phyloP scores from a whole-genome alignment of 2,797 vertebrate species.

The Furcifer pardalis region DNA sequence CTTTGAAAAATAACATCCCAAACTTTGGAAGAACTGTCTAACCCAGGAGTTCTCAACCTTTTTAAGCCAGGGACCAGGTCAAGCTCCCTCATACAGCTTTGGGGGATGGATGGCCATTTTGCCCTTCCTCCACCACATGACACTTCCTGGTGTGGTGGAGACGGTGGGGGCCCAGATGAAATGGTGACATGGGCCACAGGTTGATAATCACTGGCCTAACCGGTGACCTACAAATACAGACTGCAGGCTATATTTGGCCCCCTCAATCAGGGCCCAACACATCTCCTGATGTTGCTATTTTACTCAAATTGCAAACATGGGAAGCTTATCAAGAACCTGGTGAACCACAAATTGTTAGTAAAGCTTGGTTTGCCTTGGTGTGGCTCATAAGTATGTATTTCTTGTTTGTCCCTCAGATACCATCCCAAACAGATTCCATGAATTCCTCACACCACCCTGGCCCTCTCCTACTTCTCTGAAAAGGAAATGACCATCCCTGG shows the following conservation, averaged over 20 bases:
- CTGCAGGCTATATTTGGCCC: background rate
- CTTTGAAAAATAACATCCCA: too few relatives aligned
- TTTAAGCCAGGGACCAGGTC: too few relatives aligned
- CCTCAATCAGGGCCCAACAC: background rate
- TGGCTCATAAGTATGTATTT: background rate
- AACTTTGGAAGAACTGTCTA: background rate
- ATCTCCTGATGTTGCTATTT: background rate
- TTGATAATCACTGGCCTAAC: too few relatives aligned
- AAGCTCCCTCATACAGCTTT: too few relatives aligned
- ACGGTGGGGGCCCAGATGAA: too few relatives aligned
- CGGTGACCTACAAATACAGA: background rate
- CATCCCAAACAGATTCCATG: background rate
- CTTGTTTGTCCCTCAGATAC: background rate
- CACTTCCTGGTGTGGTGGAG: too few relatives aligned
- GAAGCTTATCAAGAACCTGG: background rate
- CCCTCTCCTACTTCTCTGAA: background rate
- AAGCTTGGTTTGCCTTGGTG: background rate
- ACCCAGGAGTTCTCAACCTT: too few relatives aligned
- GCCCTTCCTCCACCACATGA: too few relatives aligned
- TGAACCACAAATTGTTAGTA: background rate
- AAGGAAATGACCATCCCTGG: background rate
- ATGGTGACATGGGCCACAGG: too few relatives aligned
- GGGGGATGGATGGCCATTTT: too few relatives aligned
- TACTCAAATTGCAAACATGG: too few relatives aligned
- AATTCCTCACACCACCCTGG: too few relatives aligned